Conservation (phyloP, 2,797 vertebrate species). For the Meda fulgida region DNA sequence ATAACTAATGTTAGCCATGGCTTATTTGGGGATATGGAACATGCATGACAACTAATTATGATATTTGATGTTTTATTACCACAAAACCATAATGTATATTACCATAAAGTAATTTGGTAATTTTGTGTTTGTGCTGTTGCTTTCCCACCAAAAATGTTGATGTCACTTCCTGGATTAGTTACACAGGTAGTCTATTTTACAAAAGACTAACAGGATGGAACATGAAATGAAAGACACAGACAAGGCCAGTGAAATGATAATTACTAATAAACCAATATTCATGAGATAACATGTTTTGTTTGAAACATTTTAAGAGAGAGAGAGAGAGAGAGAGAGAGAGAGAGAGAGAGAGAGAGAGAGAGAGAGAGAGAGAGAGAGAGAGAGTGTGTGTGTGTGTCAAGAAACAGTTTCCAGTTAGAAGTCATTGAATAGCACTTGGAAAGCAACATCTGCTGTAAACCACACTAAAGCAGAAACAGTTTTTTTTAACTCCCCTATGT, state of each 20-base stretch:
- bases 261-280: neutral
- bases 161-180: neutral
- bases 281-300: neutral
- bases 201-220: constrained; percentile 5
- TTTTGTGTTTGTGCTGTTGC: neutral
- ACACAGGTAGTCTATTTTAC: neutral
- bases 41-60: neutral
- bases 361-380: too few species aligned
- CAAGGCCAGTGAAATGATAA: neutral
- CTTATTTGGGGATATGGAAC: neutral
- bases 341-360: too few species aligned
- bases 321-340: too few species aligned
- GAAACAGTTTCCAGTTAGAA: neutral
- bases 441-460: neutral
- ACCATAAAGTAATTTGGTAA: too few species aligned
- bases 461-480: neutral
- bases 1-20: neutral
- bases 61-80: neutral
- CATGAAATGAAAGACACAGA: neutral
- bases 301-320: neutral
- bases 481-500: neutral
- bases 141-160: neutral
- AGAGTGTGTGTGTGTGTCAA: too few species aligned
- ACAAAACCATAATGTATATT: too few species aligned
- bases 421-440: neutral